Base-by-base conservation (phyloP, 2,113 vertebrate genomes). In the Pelecanoides urinatrix region DNA sequence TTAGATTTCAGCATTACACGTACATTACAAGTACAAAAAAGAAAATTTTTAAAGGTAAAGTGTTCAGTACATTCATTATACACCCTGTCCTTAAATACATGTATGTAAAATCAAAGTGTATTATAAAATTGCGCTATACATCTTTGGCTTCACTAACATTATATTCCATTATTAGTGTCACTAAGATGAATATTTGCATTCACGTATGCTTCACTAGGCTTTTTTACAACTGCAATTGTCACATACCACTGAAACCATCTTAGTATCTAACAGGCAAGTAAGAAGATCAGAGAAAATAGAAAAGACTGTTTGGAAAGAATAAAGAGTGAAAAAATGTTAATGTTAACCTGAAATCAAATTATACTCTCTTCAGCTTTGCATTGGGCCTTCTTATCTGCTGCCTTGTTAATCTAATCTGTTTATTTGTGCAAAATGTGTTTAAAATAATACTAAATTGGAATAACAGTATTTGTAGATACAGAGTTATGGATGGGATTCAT, bases 161-260 rank as follows among this genome's bases (percentile, higher is more conserved):
- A 32, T 66, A 76, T 91, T 88, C 25, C 45, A 53, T 76, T 94
- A 91, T 91, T 96, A 96, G 74, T 94, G 90, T 95, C 93, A 92
- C 87, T 70, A 73, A 79, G 49, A 92, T 32, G 63, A 83, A 15
- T 86, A 93, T 92, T 92, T 96, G 66, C 62, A 88, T 95, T 84
- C 63, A 42, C 6, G 3, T 52, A 62, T 77, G 62, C 77, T 88
- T 90, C 74, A 66, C 53, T 68, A 78, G 62, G 19, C 56, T 50
- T 94, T 95, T 93, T 88, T 87, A 83, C 71, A 93, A 61, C 53
- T 90, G 45, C 53, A 91, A 58, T 93, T 96, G 74, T 96, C 94
- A 92, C 62, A 88, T 58, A 81, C 30, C 44, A 65, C 42, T 59
- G 70, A 81, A 81, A 6, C 6, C 12, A 56, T 49, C 84, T 87